Base-by-base conservation (phyloP, 2,888 invertebrate species). In the Hydraecia micacea region DNA sequence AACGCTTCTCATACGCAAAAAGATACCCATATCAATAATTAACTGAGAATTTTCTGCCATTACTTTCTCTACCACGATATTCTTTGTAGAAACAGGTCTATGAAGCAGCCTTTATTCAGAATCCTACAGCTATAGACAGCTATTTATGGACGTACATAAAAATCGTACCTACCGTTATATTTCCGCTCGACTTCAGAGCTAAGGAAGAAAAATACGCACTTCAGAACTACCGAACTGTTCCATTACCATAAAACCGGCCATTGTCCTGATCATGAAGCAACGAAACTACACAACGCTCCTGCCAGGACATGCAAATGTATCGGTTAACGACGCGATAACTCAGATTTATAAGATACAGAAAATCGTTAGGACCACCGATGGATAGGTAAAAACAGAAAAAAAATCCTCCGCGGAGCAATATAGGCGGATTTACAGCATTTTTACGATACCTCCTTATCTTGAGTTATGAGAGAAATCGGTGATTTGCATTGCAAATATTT, bases 401-500 rank as follows among this genome's bases (percentile, higher is more conserved):
- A 88, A 77, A 15, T 46, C 72, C 88, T 87, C 87, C 42, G 28
- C 77, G 85, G 84, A 82, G 83, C 87, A 78, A 85, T 88, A 81
- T 87, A 80, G 86, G 81, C 80, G 80, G 87, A 87, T 91, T 91
- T 90, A 91, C 89, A 90, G 86, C 89, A 77, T 88, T 91, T 92
- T 92, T 92, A 92, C 91, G 91, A 89, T 91, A 90, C 88, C 83
- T 86, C 84, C 90, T 91, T 92, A 92, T 90, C 92, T 89, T 88
- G 89, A 90, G 90, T 92, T 91, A 92, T 91, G 92, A 88, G 87
- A 85, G 86, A 86, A 89, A 90, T 91, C 88, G 89, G 88, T 85
- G 90, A 92, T 92, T 91, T 92, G 91, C 91, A 91, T 86, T 91
- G 91, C 90, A 91, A 92, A 91, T 92, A 88, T 90, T 90, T 91